Evolutionary conservation across 2,888 invertebrate species (phyloP), one percentile per base, ranked within the genome.

Genomic region (Nebria salina): DNA sequence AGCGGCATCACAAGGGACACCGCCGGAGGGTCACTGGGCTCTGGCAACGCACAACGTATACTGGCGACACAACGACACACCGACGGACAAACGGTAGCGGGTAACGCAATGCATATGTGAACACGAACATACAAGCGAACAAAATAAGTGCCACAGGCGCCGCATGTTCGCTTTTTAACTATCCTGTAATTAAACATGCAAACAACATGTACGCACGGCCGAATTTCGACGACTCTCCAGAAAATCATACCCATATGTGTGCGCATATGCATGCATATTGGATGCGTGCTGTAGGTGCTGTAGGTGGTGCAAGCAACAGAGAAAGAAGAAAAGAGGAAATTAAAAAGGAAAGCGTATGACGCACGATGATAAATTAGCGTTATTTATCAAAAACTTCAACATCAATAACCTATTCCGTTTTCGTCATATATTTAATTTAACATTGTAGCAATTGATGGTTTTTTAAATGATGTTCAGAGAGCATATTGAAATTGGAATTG

Each of bases 121-220:
- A 75, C 78, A 70, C 78, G 72, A 65, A 83, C 83, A 83, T 54
- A 54, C 54, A 54, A 13, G 83, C 83, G 83, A 82, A 82, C 54
- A 54, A 54, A 54, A 54, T 83, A 83, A 83, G 73, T 83, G 85
- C 86, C 84, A 83, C 76, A 83, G 85, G 85, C 85, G 84, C 84
- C 54, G 54, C 84, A 84, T 84, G 84, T 83, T 82, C 83, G 84
- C 84, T 85, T 86, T 86, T 85, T 85, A 83, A 82, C 85, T 82
- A 84, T 85, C 85, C 84, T 83, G 84, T 85, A 85, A 84, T 85
- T 83, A 83, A 84, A 84, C 72, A 72, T 68, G 73, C 82, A 83
- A 83, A 83, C 82, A 82, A 73, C 34, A 70, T 70, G n/a, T 76
- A 68, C 65, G 26, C 68, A 25, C 68, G 54, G 54, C 54, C 54